These are phyloP conservation scores for Acinonyx jubatus DNA, from an alignment of 2,113 vertebrate species.

Conservation along the genomic window DNA sequence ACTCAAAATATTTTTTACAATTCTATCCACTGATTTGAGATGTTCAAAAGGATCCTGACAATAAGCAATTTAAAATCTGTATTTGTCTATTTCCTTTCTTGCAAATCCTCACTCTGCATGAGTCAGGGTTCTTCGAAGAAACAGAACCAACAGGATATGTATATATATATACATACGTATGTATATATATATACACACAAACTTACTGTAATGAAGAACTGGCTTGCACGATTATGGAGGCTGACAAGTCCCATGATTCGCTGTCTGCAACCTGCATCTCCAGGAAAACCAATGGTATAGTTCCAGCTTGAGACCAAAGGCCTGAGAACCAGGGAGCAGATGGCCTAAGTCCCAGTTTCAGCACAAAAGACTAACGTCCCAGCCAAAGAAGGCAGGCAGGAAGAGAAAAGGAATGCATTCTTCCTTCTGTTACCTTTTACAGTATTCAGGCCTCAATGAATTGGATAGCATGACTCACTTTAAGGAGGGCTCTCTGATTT, in stretches of 20 bases:
- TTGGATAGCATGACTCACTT: background rate
- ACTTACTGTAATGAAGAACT: background rate
- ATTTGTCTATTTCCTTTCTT: background rate
- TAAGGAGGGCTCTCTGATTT: rapidly evolving
- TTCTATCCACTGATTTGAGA: background rate
- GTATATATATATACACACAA: background rate
- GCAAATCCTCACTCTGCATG: background rate
- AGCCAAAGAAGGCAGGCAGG: too few relatives aligned
- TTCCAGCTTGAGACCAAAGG: background rate
- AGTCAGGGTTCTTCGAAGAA: background rate
- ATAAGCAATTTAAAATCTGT: background rate
- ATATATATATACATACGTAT: too few relatives aligned
- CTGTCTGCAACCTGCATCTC: background rate
- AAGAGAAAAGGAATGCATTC: background rate
- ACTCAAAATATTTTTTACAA: background rate
- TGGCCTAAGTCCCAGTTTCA: too few relatives aligned
- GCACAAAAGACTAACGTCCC: rapidly evolving
- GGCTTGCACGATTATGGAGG: background rate
- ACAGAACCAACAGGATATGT: background rate
- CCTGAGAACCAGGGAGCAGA: background rate
- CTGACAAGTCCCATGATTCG: background rate
- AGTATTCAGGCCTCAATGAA: background rate
- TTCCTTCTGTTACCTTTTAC: background rate
- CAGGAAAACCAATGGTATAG: background rate
- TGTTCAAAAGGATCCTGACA: background rate